phyloP scores from a whole-genome alignment of 2,113 vertebrate genomes.

The Stomatorhinus ivindoensis region DNA sequence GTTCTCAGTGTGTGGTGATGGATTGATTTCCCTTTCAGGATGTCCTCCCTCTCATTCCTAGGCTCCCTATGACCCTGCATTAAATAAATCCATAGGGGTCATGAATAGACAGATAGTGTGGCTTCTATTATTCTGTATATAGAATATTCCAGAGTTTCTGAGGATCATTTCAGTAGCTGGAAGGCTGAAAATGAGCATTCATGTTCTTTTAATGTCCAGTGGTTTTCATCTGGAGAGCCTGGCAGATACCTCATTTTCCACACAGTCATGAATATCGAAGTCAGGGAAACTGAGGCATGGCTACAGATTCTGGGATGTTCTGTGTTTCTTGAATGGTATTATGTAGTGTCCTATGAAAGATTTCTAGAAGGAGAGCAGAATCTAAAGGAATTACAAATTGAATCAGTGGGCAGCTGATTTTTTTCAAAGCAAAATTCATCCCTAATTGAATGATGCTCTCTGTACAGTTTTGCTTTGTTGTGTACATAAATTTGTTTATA shows the following conservation, averaged over 20 bases:
- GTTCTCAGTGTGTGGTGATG: neutral
- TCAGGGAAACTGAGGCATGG: neutral
- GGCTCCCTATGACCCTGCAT: neutral
- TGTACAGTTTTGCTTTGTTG: neutral
- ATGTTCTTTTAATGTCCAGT: neutral
- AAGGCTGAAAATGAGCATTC: neutral
- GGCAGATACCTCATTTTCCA: neutral
- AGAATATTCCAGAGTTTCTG: neutral
- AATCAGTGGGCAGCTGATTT: neutral
- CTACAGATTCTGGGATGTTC: neutral
- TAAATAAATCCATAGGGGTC: neutral
- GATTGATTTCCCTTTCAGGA: neutral
- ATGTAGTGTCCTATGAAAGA: neutral
- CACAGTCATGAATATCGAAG: neutral
- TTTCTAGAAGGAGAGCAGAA: neutral
- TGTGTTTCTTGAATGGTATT: neutral
- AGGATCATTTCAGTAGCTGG: neutral
- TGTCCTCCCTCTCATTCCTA: neutral
- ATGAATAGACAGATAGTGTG: neutral
- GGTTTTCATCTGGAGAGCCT: neutral
- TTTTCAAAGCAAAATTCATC: neutral
- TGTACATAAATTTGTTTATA: neutral
- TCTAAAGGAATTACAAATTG: neutral
- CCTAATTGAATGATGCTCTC: neutral
- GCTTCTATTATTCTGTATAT: neutral